Conservation (phyloP, 2,113 vertebrate species). For the Caracal caracal region DNA sequence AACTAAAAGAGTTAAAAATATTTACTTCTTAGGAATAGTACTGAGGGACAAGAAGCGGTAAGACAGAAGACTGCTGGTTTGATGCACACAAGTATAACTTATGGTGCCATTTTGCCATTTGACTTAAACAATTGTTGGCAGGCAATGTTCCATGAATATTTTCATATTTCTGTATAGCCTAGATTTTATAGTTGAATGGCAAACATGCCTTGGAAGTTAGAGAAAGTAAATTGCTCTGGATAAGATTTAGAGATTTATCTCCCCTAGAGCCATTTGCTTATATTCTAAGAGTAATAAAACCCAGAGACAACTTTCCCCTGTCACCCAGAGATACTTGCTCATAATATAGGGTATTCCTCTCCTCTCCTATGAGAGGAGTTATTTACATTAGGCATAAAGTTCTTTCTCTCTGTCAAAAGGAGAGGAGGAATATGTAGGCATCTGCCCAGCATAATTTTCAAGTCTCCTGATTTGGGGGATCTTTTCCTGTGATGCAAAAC, state of each 20-base stretch:
- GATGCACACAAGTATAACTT: background rate
- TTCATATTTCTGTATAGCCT: background rate
- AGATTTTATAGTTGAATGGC: background rate
- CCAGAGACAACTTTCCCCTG: background rate
- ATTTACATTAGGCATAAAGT: background rate
- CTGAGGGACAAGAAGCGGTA: background rate
- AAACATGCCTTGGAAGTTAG: background rate
- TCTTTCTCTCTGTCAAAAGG: background rate
- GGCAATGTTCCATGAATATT: background rate
- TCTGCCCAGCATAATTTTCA: background rate
- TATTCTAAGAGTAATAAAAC: background rate
- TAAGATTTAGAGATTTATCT: conserved; percentile 10
- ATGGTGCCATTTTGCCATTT: background rate
- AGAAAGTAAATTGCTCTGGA: conserved; percentile 1
- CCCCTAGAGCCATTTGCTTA: background rate
- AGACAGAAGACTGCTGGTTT: background rate
- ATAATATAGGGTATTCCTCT: background rate
- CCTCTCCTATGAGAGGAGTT: background rate
- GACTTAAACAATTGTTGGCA: background rate
- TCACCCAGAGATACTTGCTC: background rate
- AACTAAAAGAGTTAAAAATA: background rate
- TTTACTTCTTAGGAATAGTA: background rate
- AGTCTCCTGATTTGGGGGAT: background rate
- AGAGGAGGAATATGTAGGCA: background rate
- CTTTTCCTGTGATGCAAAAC: background rate